Evolutionary conservation across 2,888 invertebrate genomes (phyloP).

Genomic region (Drosophila sordidapex): DNA sequence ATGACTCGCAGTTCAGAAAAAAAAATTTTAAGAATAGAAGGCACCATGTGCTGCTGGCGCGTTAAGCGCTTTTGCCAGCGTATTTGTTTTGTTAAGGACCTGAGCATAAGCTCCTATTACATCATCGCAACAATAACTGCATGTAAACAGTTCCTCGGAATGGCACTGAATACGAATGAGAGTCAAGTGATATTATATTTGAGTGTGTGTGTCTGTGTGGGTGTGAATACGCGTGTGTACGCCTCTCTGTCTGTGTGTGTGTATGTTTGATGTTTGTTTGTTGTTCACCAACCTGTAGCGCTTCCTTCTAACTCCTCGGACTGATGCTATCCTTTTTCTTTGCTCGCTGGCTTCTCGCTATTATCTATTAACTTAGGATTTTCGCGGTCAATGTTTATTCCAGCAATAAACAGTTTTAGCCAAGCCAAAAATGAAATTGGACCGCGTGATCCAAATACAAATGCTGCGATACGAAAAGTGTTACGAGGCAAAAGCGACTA

Average conservation of each 20-base stretch:
- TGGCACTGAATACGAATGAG: constrained; percentile 27
- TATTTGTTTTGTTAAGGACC: constrained; percentile 55
- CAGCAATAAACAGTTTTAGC: constrained; percentile 3
- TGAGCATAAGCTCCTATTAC: constrained; percentile 43
- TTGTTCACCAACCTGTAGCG: constrained; percentile 60
- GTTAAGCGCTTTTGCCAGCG: not conserved
- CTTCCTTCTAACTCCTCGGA: constrained; percentile 24
- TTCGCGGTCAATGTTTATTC: not conserved
- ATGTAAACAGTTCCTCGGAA: constrained; percentile 15
- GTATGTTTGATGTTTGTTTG: constrained; percentile 2
- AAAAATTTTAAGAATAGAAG: not conserved
- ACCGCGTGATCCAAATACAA: constrained; percentile 34
- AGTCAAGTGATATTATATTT: constrained; percentile 31
- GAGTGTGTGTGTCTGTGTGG: not conserved
- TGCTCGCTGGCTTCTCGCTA: constrained; percentile 5
- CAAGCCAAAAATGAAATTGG: constrained; percentile 20
- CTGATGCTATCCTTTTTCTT: constrained; percentile 4
- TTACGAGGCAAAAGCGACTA: constrained; percentile 33
- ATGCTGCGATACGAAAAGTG: constrained; percentile 31
- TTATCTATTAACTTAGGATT: not conserved
- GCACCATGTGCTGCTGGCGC: constrained; percentile 13
- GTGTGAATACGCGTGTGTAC: constrained; percentile 1
- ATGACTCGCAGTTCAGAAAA: constrained; percentile 15
- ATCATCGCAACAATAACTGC: constrained; percentile 42
- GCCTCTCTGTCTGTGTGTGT: not conserved